Base-by-base conservation (phyloP, 2,797 vertebrate genomes). In the Halcyon leucocephala region DNA sequence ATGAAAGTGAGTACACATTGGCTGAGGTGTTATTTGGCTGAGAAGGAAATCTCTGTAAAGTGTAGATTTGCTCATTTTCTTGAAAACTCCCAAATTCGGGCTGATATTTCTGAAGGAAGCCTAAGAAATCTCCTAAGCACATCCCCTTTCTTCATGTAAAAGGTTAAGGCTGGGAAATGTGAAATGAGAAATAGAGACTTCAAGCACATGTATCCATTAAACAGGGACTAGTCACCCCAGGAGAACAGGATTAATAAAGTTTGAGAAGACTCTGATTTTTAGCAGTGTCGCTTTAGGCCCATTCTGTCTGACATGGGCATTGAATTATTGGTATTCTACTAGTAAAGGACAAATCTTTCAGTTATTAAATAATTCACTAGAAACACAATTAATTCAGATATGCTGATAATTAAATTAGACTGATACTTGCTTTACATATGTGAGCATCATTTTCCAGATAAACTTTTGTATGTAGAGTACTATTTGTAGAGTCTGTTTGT, bases 261-360 rank as follows among this genome's bases (percentile, higher is more conserved):
- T 85, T 67, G 76, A 61, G 90, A 91, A 88, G 72, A 86, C 69
- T 85, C 7, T 3, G 51, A 88, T 95, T 94, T 93, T 93, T 78
- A 44, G 29, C 33, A 61, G 35, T 33, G 85, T 92, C 57, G 71
- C 31, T 92, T 89, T 71, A 85, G 39, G 31, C 31, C 31, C 7
- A 6, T 86, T 91, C 25, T 86, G 44, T 81, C 65, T 88, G 41
- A 78, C 46, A 66, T 0, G 41, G 44, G 10, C 57, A 86, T 39
- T 65, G 65, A 83, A 67, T 87, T 89, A 88, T 39, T 71, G 44
- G 41, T 65, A 48, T 78, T 94, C 29, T 83, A 33, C 62, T 49
- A 28, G 41, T 74, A 88, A 86, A 74, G 44, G 54, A 78, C 67
- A 90, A 94, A 88, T 81, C 35, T 90, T 78, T 49, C 72, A 21